A percentile compares a stretch with the other conserved stretches of the same genome.
Conservation (phyloP, 2,888 invertebrate genomes). For the Philopedon plagiatum region DNA sequence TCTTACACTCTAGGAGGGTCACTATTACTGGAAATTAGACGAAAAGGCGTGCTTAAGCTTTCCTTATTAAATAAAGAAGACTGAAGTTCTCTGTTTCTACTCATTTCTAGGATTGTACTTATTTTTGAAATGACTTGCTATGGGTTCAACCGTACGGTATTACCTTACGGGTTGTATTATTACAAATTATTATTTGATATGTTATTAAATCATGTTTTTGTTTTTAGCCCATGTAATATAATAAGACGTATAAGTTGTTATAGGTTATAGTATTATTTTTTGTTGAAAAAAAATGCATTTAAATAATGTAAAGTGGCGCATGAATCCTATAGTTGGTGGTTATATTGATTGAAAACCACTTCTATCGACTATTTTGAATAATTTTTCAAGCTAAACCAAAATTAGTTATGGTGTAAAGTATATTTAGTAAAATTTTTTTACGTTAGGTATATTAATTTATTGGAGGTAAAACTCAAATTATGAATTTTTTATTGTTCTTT, state of each 20-base stretch:
- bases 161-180: slow-evolving; percentile 29
- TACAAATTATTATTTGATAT: slow-evolving; percentile 22
- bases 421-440: slow-evolving; percentile 26
- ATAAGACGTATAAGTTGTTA: slow-evolving; percentile 22
- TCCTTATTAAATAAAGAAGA: too few relatives aligned
- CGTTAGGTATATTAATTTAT: slow-evolving; percentile 21
- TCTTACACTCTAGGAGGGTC: too few relatives aligned
- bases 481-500: not conserved
- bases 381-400: slow-evolving; percentile 35
- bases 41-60: too few relatives aligned
- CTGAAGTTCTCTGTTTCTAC: too few relatives aligned
- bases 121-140: slow-evolving; percentile 14
- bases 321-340: slow-evolving; percentile 22
- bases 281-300: slow-evolving; percentile 31
- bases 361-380: slow-evolving; percentile 23
- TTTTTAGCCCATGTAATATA: slow-evolving; percentile 32
- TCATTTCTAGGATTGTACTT: not conserved
- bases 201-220: slow-evolving; percentile 26
- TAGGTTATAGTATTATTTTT: slow-evolving; percentile 38
- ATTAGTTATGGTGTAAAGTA: slow-evolving; percentile 30
- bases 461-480: slow-evolving; percentile 13
- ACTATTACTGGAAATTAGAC: too few relatives aligned
- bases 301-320: slow-evolving; percentile 15
- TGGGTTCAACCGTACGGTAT: slow-evolving; percentile 16
- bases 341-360: not conserved